phyloP scores from a whole-genome alignment of 2,888 invertebrate species.

The Pristionchus fissidentatus region DNA sequence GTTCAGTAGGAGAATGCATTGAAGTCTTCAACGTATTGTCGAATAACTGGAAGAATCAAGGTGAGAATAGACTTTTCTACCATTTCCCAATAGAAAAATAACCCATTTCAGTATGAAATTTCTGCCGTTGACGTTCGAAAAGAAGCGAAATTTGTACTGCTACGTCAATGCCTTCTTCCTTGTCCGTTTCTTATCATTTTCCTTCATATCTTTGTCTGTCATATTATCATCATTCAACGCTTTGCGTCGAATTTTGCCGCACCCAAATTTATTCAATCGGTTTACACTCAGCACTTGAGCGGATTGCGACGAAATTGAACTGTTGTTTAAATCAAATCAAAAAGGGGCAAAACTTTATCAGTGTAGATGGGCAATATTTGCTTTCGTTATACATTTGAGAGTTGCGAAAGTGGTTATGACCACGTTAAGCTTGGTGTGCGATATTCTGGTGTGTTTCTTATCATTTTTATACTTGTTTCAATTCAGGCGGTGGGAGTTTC shows the following conservation, averaged over 20 bases:
- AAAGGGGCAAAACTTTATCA: too few species aligned
- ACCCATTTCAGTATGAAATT: not conserved
- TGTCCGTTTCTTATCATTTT: not conserved
- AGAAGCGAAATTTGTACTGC: not conserved
- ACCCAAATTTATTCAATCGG: too few species aligned
- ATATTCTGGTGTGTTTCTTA: not conserved
- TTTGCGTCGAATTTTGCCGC: too few species aligned
- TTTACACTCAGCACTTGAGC: too few species aligned
- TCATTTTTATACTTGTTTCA: not conserved
- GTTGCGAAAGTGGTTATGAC: not conserved
- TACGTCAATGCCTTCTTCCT: not conserved
- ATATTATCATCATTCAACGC: too few species aligned
- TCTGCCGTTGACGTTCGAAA: not conserved
- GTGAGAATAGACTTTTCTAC: not conserved
- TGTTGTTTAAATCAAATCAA: too few species aligned
- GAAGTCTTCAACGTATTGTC: not conserved
- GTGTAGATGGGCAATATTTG: too few species aligned
- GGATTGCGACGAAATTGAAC: too few species aligned
- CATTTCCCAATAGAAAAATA: not conserved
- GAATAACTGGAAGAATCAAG: not conserved
- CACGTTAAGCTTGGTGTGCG: not conserved
- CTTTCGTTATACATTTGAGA: too few species aligned
- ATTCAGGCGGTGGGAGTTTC: conserved; percentile 81
- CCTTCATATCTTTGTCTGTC: too few species aligned
- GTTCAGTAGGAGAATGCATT: not conserved